Base-by-base conservation (phyloP, 2,797 vertebrate species). In the Gymnopithys bicolor region DNA sequence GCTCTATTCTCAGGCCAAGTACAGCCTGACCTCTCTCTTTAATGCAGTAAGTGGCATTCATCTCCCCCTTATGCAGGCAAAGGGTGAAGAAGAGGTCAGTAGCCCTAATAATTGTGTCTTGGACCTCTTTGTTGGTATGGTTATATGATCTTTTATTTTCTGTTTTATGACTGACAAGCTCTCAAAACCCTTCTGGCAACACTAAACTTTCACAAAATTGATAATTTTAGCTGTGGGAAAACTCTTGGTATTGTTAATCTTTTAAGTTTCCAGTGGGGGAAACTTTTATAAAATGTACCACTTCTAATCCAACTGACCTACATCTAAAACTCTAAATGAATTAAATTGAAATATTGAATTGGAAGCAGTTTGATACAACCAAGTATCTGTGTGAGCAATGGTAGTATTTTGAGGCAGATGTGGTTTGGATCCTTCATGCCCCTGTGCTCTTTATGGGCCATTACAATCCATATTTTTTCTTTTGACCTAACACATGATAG, bases 71-170 rank as follows among this genome's bases (percentile, higher is more conserved):
- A 69, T 0, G 0, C 27, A 82, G 76, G 48, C 56, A 81, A 79
- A 88, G 55, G 89, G 92, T 93, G 70, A 94, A 76, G 64, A 91
- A 84, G 51, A 86, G 89, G 76, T 94, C 92, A 94, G 71, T 27
- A 90, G 59, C 52, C 77, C 77, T 71, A 90, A 92, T 84, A 78
- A 85, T 70, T 76, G 27, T 18, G n/a, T 74, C 69, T 86, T 88
- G 89, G 89, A 84, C 74, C 27, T 81, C 76, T 93, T 91, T 81
- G 83, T 92, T 90, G 41, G 41, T 70, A 66, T 23, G 73, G 63
- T 84, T 68, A 56, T 70, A 91, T 67, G 41, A 90, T 51, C 67
- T 91, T 94, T 94, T 94, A 73, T 89, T 92, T 88, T 89, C 84
- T 55, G 19, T 43, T 93, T 84, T 97, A 91, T 95, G 87, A 90